Conservation (phyloP, 2,113 vertebrate genomes). For the Chunga burmeisteri region DNA sequence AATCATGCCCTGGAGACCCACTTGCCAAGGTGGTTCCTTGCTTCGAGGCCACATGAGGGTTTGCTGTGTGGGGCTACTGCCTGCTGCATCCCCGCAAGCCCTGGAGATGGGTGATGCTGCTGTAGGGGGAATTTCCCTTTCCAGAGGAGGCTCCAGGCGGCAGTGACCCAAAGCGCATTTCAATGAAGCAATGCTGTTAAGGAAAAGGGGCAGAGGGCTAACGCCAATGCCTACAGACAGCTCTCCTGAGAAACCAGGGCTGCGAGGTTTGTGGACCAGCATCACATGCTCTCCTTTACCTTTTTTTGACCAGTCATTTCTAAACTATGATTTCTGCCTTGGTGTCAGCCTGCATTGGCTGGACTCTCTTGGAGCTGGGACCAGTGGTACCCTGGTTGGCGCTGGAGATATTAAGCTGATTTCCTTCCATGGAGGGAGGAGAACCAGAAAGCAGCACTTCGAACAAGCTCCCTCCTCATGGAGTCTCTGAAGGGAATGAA, state of each 20-base stretch:
- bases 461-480: constrained; percentile 35
- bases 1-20: neutral
- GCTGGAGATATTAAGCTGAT: constrained; percentile 38
- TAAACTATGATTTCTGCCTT: neutral
- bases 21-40: neutral
- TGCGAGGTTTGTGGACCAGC: neutral
- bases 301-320: neutral
- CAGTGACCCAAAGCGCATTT: neutral
- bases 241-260: neutral
- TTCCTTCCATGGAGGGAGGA: neutral
- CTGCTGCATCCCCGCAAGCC: neutral
- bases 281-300: neutral
- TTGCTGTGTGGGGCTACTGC: neutral
- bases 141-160: neutral
- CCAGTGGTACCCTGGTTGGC: neutral
- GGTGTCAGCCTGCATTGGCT: neutral
- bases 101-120: neutral
- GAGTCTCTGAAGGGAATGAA: constrained; percentile 56
- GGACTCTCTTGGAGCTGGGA: neutral
- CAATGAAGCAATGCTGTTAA: neutral
- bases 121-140: neutral
- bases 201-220: neutral
- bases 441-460: constrained; percentile 43
- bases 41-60: neutral
- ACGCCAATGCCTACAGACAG: neutral